Percentiles rank a stretch among this genome's conserved stretches.
Evolutionary conservation across 1,140 invertebrate genomes (phyloP).

Genomic region (Brachionus rotundiformis): DNA sequence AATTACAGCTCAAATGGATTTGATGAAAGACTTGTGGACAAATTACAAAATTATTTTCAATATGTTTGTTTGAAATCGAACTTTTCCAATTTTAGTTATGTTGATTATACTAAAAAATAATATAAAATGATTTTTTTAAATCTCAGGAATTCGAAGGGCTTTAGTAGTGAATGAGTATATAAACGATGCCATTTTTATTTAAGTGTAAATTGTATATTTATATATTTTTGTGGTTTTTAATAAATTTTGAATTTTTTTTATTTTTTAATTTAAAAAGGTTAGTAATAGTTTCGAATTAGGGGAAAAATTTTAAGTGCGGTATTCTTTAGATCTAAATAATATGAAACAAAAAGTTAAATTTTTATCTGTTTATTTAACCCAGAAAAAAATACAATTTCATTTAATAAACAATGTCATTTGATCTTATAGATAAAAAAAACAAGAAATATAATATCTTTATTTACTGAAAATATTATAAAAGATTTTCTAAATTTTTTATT

Average conservation of each 20-base stretch:
- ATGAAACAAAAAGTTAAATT: no score
- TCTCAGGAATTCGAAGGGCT: background rate
- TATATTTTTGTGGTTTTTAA: background rate
- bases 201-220: slow-evolving; percentile 4
- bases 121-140: background rate
- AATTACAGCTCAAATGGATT: slow-evolving; percentile 11
- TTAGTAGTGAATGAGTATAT: background rate
- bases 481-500: no score
- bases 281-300: no score
- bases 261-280: no score
- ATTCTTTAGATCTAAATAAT: no score
- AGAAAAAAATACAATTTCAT: no score
- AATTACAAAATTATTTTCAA: slow-evolving; percentile 39
- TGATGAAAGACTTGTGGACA: background rate
- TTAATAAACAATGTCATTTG: no score
- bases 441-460: no score
- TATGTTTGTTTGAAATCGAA: slow-evolving; percentile 38
- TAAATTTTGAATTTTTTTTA: background rate
- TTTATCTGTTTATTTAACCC: no score
- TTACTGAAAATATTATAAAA: no score
- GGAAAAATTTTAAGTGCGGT: no score
- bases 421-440: no score
- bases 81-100: slow-evolving; percentile 42
- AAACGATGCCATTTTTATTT: background rate
- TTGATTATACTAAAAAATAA: slow-evolving; percentile 22